Percentiles rank a stretch among this genome's conserved stretches.
phyloP scores from a whole-genome alignment of 1,140 invertebrate species.

The Dendroctonus valens region DNA sequence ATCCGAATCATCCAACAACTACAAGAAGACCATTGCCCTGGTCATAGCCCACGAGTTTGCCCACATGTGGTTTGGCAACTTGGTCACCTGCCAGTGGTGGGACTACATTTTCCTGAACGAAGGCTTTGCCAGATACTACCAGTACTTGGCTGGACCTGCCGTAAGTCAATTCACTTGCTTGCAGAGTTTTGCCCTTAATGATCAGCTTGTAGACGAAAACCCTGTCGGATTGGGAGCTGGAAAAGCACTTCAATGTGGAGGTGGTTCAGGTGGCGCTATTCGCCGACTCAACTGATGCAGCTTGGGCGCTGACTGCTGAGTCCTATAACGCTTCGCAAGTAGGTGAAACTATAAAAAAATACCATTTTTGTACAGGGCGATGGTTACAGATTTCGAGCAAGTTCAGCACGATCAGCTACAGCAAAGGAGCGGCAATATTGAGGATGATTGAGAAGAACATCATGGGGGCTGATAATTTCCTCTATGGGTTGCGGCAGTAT shows the following conservation, averaged over 20 bases:
- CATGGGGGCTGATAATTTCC: conserved; percentile 62
- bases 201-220: conserved; percentile 1
- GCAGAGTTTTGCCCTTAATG: not conserved
- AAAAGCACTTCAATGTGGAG: conserved; percentile 51
- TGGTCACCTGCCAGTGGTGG: conserved; percentile 91
- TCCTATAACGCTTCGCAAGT: conserved; percentile 33
- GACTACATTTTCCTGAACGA: conserved; percentile 90
- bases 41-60: conserved; percentile 89
- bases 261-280: conserved; percentile 49
- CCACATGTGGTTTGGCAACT: conserved; percentile 90
- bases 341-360: not conserved
- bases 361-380: not conserved
- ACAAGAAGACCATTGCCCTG: conserved; percentile 74
- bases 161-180: conserved; percentile 48
- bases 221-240: conserved; percentile 34
- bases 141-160: conserved; percentile 15
- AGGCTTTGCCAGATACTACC: conserved; percentile 68
- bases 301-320: conserved; percentile 46
- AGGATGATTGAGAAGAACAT: conserved; percentile 70
- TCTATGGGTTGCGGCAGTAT: conserved; percentile 59
- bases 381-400: conserved; percentile 50
- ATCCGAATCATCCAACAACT: conserved; percentile 63
- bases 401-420: conserved; percentile 61
- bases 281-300: conserved; percentile 36
- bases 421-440: conserved; percentile 66